Evolutionary conservation across 1,140 invertebrate species (phyloP).

Genomic region (Drosophila paulistorum): DNA sequence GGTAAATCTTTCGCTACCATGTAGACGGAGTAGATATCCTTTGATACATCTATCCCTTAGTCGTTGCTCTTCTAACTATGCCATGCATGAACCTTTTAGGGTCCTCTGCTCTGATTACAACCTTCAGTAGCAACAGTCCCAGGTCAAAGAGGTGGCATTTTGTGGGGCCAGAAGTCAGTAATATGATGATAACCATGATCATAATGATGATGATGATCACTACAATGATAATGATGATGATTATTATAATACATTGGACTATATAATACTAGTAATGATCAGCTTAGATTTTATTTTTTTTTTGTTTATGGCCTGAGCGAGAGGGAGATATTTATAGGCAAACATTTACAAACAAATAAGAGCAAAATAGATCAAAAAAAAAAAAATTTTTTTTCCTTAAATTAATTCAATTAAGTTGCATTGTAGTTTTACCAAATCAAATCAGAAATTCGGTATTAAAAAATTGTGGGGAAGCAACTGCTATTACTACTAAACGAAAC

Average conservation of each 20-base stretch:
- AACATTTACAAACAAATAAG: constrained; percentile 21
- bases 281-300: constrained; percentile 21
- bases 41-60: no score
- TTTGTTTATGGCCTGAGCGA: constrained; percentile 5
- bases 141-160: constrained; percentile 39
- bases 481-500: constrained; percentile 47
- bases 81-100: no score
- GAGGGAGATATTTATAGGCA: constrained; percentile 35
- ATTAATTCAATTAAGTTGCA: constrained; percentile 82
- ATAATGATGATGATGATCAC: constrained; percentile 58
- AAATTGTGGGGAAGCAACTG: constrained; percentile 59
- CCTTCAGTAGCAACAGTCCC: constrained; percentile 21
- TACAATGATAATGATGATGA: constrained; percentile 28
- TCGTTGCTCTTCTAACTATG: no score
- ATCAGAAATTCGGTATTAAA: constrained; percentile 71
- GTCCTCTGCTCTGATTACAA: no score
- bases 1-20: no score
- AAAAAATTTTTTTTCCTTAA: constrained; percentile 53
- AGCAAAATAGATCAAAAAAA: constrained; percentile 23
- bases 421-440: constrained; percentile 69
- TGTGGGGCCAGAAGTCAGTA: constrained; percentile 58
- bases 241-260: constrained; percentile 80
- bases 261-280: constrained; percentile 80
- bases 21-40: no score
- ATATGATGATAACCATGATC: constrained; percentile 31